Percentiles rank a stretch among this genome's conserved stretches.
Evolutionary conservation across 1,140 invertebrate species (phyloP).

Genomic region (Drosophila baimaii): DNA sequence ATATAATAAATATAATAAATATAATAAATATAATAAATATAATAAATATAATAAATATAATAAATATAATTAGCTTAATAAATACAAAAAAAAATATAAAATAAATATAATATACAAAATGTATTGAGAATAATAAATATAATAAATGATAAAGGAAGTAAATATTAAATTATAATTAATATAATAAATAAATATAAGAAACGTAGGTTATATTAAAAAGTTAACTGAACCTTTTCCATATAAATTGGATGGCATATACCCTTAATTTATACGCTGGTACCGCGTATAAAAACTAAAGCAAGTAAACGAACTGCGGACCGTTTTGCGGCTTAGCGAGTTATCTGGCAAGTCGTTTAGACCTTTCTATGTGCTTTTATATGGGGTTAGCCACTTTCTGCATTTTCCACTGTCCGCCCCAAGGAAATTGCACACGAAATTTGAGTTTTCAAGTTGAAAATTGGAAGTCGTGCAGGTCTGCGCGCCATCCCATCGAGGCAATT

Average conservation of each 20-base stretch:
- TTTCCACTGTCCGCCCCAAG: slow-evolving; percentile 32
- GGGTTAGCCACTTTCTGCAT: slow-evolving; percentile 30
- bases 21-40: too few relatives aligned
- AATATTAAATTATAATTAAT: too few relatives aligned
- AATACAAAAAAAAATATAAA: too few relatives aligned
- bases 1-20: too few relatives aligned
- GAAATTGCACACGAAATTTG: slow-evolving; percentile 68
- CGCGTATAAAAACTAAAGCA: slow-evolving; percentile 16
- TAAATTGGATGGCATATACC: background rate
- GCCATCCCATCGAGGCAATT: slow-evolving; percentile 62
- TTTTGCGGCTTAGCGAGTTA: slow-evolving; percentile 78
- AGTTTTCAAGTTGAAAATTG: slow-evolving; percentile 65
- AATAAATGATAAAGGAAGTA: too few relatives aligned
- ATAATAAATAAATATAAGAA: too few relatives aligned
- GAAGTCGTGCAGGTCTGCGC: slow-evolving; percentile 37
- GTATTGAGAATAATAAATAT: too few relatives aligned
- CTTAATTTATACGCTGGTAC: background rate
- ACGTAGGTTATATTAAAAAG: too few relatives aligned
- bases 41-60: too few relatives aligned
- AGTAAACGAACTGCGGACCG: slow-evolving; percentile 54
- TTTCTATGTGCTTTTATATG: slow-evolving; percentile 38
- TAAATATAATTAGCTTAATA: too few relatives aligned
- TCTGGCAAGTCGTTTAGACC: slow-evolving; percentile 63
- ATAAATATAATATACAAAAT: too few relatives aligned
- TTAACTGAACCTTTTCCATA: too few relatives aligned